Evolutionary conservation across 2,888 invertebrate species (phyloP).

Genomic region (Scaptodrosophila latifasciaeformis): DNA sequence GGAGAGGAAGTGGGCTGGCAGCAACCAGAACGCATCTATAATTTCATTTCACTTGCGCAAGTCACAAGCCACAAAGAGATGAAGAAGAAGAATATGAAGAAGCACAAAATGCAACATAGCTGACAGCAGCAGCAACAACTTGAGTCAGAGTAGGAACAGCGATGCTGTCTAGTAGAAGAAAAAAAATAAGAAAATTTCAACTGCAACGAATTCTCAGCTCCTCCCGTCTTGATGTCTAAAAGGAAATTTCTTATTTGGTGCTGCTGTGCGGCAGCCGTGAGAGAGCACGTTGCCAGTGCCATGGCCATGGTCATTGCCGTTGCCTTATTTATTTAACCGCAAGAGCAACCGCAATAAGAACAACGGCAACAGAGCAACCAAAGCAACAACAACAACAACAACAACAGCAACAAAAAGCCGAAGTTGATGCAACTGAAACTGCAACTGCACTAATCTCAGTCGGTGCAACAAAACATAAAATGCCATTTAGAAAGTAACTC

Average conservation of each 20-base stretch:
- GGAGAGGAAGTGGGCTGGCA: slow-evolving; percentile 54
- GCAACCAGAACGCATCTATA: slow-evolving; percentile 40
- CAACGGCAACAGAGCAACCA: slow-evolving; percentile 41
- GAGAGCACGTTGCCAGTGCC: neutral
- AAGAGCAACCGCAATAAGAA: slow-evolving; percentile 64
- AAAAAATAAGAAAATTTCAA: too few relatives aligned
- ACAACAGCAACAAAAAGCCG: neutral
- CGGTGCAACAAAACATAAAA: slow-evolving; percentile 32
- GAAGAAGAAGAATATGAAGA: too few relatives aligned
- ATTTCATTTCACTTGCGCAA: slow-evolving; percentile 47
- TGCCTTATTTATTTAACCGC: slow-evolving; percentile 65
- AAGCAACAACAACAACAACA: neutral
- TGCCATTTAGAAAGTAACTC: slow-evolving; percentile 62
- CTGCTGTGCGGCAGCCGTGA: neutral
- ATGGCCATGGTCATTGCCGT: slow-evolving; percentile 10
- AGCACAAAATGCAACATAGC: too few relatives aligned
- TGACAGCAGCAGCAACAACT: neutral
- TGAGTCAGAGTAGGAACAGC: too few relatives aligned
- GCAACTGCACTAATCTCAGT: slow-evolving; percentile 6
- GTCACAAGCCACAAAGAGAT: too few relatives aligned
- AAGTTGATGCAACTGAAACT: slow-evolving; percentile 24
- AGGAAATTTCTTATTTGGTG: slow-evolving; percentile 3
- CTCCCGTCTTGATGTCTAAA: too few relatives aligned
- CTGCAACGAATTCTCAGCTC: too few relatives aligned
- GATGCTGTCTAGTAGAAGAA: too few relatives aligned